A percentile compares a stretch with the other conserved stretches of the same genome.
Evolutionary conservation across 2,797 vertebrate species (phyloP).

Genomic region (Pelobates cultripes): DNA sequence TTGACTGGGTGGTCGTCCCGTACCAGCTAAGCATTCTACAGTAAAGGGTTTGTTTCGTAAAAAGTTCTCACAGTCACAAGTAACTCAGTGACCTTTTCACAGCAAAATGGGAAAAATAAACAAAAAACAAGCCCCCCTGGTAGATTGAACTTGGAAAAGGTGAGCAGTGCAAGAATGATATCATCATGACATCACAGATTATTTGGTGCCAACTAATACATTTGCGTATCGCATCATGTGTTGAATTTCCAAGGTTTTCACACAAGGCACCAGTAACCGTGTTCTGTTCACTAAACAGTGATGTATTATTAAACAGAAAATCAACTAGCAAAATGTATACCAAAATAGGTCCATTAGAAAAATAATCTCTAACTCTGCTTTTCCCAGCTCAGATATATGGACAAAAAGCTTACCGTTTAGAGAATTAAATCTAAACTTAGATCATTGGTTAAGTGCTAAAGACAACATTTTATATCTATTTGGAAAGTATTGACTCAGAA

Average conservation of each 20-base stretch:
- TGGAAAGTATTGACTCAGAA: too few relatives aligned
- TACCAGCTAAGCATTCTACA: constrained; percentile 1
- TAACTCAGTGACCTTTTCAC: constrained; percentile 48
- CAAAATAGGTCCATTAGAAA: too few relatives aligned
- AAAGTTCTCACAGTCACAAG: not conserved
- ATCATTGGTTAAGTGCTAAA: too few relatives aligned
- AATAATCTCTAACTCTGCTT: too few relatives aligned
- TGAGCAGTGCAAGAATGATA: constrained; percentile 50
- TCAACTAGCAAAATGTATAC: too few relatives aligned
- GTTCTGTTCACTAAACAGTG: too few relatives aligned
- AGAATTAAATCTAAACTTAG: too few relatives aligned
- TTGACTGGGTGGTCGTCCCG: constrained; percentile 30
- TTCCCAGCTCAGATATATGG: too few relatives aligned
- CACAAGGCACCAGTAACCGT: not conserved
- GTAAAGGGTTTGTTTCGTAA: constrained; percentile 11
- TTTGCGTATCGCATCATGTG: constrained; percentile 8
- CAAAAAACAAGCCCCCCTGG: constrained; percentile 53
- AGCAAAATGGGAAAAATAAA: constrained; percentile 56
- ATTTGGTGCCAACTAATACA: constrained; percentile 56
- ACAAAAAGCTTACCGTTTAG: too few relatives aligned
- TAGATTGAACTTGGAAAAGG: constrained; percentile 59
- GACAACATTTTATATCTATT: too few relatives aligned
- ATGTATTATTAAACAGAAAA: too few relatives aligned
- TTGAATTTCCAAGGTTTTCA: not conserved
- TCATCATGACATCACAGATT: constrained; percentile 61